Base-by-base conservation (phyloP, 2,797 vertebrate genomes). In the Liparis tanakae region DNA sequence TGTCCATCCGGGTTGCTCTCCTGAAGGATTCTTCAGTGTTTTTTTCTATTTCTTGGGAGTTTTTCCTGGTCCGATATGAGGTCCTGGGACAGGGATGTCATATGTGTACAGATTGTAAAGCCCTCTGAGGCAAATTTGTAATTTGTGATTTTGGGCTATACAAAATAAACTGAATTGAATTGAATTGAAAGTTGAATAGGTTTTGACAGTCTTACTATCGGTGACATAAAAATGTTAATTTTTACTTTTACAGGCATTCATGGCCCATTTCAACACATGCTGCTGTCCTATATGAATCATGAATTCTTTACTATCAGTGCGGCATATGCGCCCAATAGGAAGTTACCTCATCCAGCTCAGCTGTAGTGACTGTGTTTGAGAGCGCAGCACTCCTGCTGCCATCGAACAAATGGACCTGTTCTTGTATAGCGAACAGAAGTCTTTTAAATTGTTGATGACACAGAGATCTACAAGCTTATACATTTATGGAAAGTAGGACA, bases 361-460 rank as follows among this genome's bases (percentile, higher is more conserved):
- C 25, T 30, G 25, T 30, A 30, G 25, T 30, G 4, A 30, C 25
- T 30, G 25, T 30, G 25, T 30, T 30, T 30, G 25, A 30, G 25
- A 30, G 25, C 25, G 4, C 2, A 30, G 25, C 25, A 30, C 25
- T 30, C 25, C 25, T 20, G 13, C 69, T 78, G 48, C 71, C 44
- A 22, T 67, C 54, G 66, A 30, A 30, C 25, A 30, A 30, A 30
- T 30, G 25, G 25, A 30, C 25, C 25, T 30, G 25, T 30, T 30
- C 25, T 30, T 30, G 25, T 30, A 30, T 30, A 30, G 25, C 25
- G 85, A 86, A 81, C 86, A 77, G 72, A 80, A 63, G 63, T 54
- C 70, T 86, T 66, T 78, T 91, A 33, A 84, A 85, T 83, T 85
- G 85, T 83, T 90, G 74, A 91, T 89, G 78, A 85, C 80, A 70